Conservation (phyloP, 2,113 vertebrate species). For the Salvelinus sp. region DNA sequence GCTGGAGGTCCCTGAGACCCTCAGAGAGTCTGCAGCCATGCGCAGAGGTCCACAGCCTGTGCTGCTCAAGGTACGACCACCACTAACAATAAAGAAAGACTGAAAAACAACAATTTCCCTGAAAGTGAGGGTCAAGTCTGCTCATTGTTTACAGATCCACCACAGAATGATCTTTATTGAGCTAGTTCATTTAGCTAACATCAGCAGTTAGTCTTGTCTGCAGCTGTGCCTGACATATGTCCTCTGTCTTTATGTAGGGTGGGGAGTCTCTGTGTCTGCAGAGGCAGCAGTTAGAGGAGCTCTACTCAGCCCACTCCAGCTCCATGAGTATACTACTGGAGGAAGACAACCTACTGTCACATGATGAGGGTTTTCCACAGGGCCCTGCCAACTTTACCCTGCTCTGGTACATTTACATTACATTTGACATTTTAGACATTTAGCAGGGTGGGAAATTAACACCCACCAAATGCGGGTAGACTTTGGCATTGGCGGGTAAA, state of each 20-base stretch:
- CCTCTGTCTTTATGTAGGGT: slow-evolving; percentile 51
- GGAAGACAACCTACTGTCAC: slow-evolving; percentile 48
- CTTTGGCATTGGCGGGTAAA: too few relatives aligned
- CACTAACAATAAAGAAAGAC: not conserved
- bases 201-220: not conserved
- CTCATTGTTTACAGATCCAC: too few relatives aligned
- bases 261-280: slow-evolving; percentile 61
- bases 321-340: slow-evolving; percentile 69
- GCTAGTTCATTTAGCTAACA: too few relatives aligned
- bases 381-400: slow-evolving; percentile 76
- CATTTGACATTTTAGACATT: too few relatives aligned
- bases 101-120: too few relatives aligned
- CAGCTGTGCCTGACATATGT: not conserved
- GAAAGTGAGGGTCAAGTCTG: too few relatives aligned
- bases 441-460: too few relatives aligned
- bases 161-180: too few relatives aligned
- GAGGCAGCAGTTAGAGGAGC: slow-evolving; percentile 71
- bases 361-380: slow-evolving; percentile 53
- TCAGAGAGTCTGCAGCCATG: slow-evolving; percentile 53
- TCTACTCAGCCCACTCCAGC: slow-evolving; percentile 64
- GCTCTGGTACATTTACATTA: slow-evolving; percentile 62
- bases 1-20: slow-evolving; percentile 62
- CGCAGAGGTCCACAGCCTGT: slow-evolving; percentile 67
- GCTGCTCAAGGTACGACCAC: slow-evolving; percentile 67
- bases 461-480: too few relatives aligned